These are phyloP conservation scores for Ascaphus truei DNA, from an alignment of 2,113 vertebrate genomes.

Conservation along the genomic window DNA sequence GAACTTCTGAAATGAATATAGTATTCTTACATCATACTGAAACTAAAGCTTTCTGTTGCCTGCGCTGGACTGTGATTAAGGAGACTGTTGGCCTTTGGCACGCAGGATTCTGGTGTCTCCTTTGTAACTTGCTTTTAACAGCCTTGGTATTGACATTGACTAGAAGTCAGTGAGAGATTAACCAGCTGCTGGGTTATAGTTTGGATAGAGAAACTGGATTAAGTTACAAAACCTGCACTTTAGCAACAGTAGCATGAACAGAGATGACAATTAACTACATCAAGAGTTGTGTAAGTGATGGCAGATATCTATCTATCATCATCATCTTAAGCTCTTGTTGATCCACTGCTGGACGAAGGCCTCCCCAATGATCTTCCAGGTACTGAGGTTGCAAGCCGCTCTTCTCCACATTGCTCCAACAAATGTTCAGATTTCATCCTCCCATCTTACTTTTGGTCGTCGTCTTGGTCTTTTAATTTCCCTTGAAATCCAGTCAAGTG, in stretches of 20 bases:
- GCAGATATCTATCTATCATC: too few species aligned
- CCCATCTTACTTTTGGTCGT: too few species aligned
- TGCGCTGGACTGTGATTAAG: neutral
- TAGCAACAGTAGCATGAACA: neutral
- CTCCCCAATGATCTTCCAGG: too few species aligned
- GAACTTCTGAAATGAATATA: neutral
- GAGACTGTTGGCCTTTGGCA: neutral
- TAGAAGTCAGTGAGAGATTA: neutral
- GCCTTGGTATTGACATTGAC: neutral
- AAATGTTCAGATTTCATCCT: too few species aligned
- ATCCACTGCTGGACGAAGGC: too few species aligned
- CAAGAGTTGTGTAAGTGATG: too few species aligned
- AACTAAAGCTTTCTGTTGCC: neutral
- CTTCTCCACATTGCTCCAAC: too few species aligned
- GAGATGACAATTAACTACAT: too few species aligned
- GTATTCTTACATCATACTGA: neutral
- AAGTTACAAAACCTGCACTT: neutral
- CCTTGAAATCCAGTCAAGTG: too few species aligned
- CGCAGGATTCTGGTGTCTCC: neutral
- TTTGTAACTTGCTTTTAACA: neutral
- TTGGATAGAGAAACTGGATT: neutral
- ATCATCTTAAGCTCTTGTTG: too few species aligned
- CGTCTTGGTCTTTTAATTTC: too few species aligned
- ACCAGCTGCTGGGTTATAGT: constrained; percentile 1
- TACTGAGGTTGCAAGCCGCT: too few species aligned